Evolutionary conservation across 2,888 invertebrate genomes (phyloP), one percentile per base, ranked within the genome.

Genomic region (Melinaea menophilus): DNA sequence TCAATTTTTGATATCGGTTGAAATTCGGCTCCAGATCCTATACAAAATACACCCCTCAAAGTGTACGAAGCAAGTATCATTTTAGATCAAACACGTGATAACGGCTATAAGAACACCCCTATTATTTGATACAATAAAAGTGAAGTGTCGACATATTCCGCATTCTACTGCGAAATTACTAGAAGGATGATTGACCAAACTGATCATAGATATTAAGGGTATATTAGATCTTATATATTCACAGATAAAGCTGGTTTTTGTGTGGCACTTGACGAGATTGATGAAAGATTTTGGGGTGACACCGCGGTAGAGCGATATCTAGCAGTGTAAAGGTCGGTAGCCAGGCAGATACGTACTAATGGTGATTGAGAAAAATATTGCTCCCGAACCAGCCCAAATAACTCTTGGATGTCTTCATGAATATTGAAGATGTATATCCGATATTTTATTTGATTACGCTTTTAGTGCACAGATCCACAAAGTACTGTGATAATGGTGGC

Each of bases 21-120:
- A 76, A 75, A 71, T 75, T 74, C 71, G 74, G 72, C 69, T 68
- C 70, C 73, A 75, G 76, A 76, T 70, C 77, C 72, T 73, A 82
- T 75, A 79, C 78, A 80, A 81, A 79, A 72, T 71, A 75, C 74
- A 73, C 77, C 79, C 77, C 75, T 78, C 78, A 74, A 70, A 79
- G 75, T 77, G 79, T 75, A 79, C 76, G 77, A 77, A 80, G 81
- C 82, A 83, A 89, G 89, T 89, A 89, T 89, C 90, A 86, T 89
- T 90, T 89, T 88, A 90, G 90, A 90, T 90, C 88, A 89, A 88
- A 90, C 90, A 90, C 90, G 88, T 88, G 90, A 90, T 90, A 90
- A 90, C 87, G 77, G 85, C 84, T 82, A 85, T 88, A 88, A 90
- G 90, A 89, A 89, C 84, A 85, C 90, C 90, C 90, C 89, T 90